Percentiles rank a stretch among this genome's conserved stretches.
Conservation (phyloP, 2,888 invertebrate genomes). For the Drosophila meridiana region DNA sequence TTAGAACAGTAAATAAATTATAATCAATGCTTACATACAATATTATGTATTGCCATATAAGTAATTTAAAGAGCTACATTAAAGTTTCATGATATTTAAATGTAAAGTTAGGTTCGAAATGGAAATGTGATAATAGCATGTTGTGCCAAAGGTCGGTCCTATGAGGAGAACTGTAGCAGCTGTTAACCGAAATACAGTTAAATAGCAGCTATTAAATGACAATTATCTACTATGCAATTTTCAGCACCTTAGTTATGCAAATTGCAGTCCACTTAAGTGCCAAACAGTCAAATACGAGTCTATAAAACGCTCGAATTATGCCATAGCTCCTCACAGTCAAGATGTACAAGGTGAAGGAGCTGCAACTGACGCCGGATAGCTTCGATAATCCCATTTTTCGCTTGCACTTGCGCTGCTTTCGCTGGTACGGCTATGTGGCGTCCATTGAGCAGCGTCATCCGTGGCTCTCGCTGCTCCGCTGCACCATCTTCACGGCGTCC, state of each 20-base stretch:
- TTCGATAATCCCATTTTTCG: slow-evolving; percentile 69
- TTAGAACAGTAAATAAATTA: no score
- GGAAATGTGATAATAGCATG: slow-evolving; percentile 29
- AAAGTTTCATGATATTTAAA: slow-evolving; percentile 2
- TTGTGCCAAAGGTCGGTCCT: slow-evolving; percentile 15
- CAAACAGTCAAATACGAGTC: not conserved
- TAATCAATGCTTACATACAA: not conserved
- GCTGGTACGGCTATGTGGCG: slow-evolving; percentile 66
- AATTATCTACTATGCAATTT: slow-evolving; percentile 52
- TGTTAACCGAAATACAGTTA: slow-evolving; percentile 27
- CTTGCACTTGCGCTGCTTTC: slow-evolving; percentile 65
- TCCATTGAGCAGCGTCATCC: slow-evolving; percentile 55
- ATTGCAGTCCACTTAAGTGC: slow-evolving; percentile 52
- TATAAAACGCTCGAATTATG: slow-evolving; percentile 37
- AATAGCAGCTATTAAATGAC: slow-evolving; percentile 48
- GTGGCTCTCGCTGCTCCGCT: slow-evolving; percentile 52
- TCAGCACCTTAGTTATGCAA: slow-evolving; percentile 60
- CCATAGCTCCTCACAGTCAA: slow-evolving; percentile 14
- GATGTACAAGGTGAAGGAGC: slow-evolving; percentile 60
- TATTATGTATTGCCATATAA: not conserved
- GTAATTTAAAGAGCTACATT: not conserved
- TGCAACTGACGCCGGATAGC: slow-evolving; percentile 47
- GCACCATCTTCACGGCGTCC: slow-evolving; percentile 69
- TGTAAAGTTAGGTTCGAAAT: slow-evolving; percentile 4
- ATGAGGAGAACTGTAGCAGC: slow-evolving; percentile 37